A percentile compares a stretch with the other conserved stretches of the same genome.
Evolutionary conservation across 2,797 vertebrate species (phyloP).

Genomic region (Oreortyx pictus): DNA sequence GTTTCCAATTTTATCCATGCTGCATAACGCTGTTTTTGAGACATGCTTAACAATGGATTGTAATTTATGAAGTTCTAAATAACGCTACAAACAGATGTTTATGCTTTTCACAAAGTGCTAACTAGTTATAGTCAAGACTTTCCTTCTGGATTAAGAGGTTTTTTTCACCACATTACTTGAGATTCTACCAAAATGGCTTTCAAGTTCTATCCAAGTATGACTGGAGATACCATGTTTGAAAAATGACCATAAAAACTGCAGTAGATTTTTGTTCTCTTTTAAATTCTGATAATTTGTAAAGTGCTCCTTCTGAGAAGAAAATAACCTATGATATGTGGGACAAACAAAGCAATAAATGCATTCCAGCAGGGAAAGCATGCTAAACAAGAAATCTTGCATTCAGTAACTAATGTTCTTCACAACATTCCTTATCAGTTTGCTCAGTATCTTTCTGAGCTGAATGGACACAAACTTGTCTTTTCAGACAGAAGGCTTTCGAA

Average conservation of each 20-base stretch:
- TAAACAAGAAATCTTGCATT: conserved; percentile 25
- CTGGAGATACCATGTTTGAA: background rate
- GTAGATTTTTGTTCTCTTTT: background rate
- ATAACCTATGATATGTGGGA: background rate
- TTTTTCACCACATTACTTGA: background rate
- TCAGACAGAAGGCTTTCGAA: background rate
- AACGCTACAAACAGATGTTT: background rate
- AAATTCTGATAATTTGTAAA: background rate
- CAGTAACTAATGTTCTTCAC: background rate
- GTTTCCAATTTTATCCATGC: background rate
- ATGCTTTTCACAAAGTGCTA: background rate
- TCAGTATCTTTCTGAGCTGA: background rate
- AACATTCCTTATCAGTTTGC: conserved; percentile 1
- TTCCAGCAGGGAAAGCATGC: background rate
- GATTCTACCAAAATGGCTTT: background rate
- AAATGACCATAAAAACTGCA: background rate
- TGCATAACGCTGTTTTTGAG: background rate
- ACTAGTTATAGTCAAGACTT: background rate
- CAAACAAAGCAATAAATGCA: conserved; percentile 15
- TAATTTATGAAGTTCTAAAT: background rate
- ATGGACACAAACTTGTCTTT: background rate
- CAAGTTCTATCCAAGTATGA: background rate
- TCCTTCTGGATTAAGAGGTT: background rate
- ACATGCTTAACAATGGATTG: background rate
- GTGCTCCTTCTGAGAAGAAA: background rate